Evolutionary conservation across 2,888 invertebrate genomes (phyloP), one percentile per base, ranked within the genome.

Genomic region (Eupithecia abbreviata): DNA sequence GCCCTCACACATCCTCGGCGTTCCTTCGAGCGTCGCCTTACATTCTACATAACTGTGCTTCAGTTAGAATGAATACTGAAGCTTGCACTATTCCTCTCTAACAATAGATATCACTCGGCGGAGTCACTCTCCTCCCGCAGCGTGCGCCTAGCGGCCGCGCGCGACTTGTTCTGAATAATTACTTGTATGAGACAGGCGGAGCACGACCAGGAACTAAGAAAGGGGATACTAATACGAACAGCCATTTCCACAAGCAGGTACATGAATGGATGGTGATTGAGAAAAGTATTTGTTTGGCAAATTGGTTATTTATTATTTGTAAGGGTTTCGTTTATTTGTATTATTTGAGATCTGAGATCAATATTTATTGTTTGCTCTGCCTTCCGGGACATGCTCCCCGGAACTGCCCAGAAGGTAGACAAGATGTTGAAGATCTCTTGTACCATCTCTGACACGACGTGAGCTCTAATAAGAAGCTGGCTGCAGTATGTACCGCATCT

Each of bases 81-180:
- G 15, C 15, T 51, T 4, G 13, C 51, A 4, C 15, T 51, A 51
- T 51, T 15, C n/a, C 49, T 13, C 4, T 4, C 49, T 6, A 5
- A 71, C 70, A 42, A 51, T 2, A 41, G 9, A 42, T 12, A 10
- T 12, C 58, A 58, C 58, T 45, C 62, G 7, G 18, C 58, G 71
- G 58, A 58, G n/a, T n/a, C 43, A 6, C 18, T 43, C 62, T 71
- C 45, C 2, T 30, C 13, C 2, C 15, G 45, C 45, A 30, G 58
- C 15, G 51, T 3, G 71, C 67, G 75, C 71, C 75, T 67, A 30
- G 71, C 71, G 55, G 71, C 70, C 42, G 73, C 75, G 73, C 75
- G 72, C 70, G 77, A 73, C 73, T 58, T 67, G 73, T 71, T 58
- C 73, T 78, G 49, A 78, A 78, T 75, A 75, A 78, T 78, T 75